Percentiles rank a stretch among this genome's conserved stretches.
These are phyloP conservation scores for Palloptera scutellata DNA, from an alignment of 2,888 invertebrate genomes.

Conservation along the genomic window DNA sequence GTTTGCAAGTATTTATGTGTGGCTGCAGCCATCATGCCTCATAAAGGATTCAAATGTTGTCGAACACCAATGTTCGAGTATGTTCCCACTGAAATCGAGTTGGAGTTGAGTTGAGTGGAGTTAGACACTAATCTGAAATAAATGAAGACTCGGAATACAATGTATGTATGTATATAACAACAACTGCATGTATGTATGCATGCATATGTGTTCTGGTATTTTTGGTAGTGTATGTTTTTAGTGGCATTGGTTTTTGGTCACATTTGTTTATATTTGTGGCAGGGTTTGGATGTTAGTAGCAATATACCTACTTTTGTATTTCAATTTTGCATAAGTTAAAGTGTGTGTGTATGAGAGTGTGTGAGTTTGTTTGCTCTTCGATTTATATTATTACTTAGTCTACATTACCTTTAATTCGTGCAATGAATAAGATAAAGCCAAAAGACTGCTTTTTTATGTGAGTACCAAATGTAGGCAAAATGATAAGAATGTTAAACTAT, in stretches of 20 bases:
- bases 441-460: too few relatives aligned
- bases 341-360: background rate
- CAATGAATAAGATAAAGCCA: too few relatives aligned
- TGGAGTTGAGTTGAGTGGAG: constrained; percentile 18
- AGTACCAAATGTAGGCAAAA: too few relatives aligned
- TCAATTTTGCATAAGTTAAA: background rate
- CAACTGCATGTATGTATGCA: background rate
- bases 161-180: constrained; percentile 27
- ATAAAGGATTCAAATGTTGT: constrained; percentile 58
- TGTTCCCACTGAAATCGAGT: too few relatives aligned
- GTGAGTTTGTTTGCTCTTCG: background rate
- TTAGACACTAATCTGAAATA: constrained; percentile 53
- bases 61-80: constrained; percentile 18
- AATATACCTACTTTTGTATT: background rate
- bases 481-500: too few relatives aligned
- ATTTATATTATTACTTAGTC: constrained; percentile 2
- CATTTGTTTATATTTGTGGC: background rate
- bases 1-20: too few relatives aligned
- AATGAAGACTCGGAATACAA: constrained; percentile 59
- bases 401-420: constrained; percentile 4
- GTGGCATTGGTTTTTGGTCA: constrained; percentile 2
- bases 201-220: constrained; percentile 12
- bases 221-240: constrained; percentile 15
- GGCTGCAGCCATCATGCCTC: constrained; percentile 48
- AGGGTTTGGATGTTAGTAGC: background rate